These are phyloP conservation scores for Papilio elwesi DNA, from an alignment of 2,888 invertebrate species.

Conservation along the genomic window DNA sequence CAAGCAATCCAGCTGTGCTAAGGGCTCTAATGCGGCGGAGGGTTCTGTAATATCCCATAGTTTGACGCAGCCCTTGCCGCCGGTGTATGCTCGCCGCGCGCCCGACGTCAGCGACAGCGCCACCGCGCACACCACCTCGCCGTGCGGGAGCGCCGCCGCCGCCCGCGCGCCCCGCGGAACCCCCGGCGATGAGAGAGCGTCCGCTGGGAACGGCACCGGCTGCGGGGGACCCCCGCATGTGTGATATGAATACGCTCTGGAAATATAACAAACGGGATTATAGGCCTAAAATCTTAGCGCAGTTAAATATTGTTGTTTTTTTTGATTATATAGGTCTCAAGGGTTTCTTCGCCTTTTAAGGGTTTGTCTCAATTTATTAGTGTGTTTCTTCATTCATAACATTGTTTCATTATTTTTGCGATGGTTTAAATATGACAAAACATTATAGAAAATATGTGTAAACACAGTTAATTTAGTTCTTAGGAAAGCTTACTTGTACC, in stretches of 20 bases:
- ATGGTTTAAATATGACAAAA: no score
- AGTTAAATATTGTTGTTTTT: no score
- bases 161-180: slow-evolving; percentile 96
- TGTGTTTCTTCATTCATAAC: no score
- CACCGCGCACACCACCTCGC: slow-evolving; percentile 98
- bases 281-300: no score
- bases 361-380: no score
- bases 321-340: no score
- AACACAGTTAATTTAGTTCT: no score
- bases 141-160: slow-evolving; percentile 95
- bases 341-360: no score
- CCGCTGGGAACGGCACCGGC: slow-evolving; percentile 97
- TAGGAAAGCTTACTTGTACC: no score
- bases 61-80: slow-evolving; percentile 98
- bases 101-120: slow-evolving; percentile 91
- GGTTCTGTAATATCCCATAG: slow-evolving; percentile 97
- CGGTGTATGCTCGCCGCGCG: slow-evolving; percentile 97
- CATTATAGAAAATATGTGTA: no score
- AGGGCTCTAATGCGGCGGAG: slow-evolving; percentile 93
- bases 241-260: slow-evolving; percentile 96
- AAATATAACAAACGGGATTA: slow-evolving; percentile 46
- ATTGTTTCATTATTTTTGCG: no score
- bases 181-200: slow-evolving; percentile 96
- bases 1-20: slow-evolving; percentile 95
- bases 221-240: slow-evolving; percentile 94